Percentiles rank a stretch among this genome's conserved stretches.
Conservation (phyloP, 2,888 invertebrate genomes). For the Tetranychus piercei region DNA sequence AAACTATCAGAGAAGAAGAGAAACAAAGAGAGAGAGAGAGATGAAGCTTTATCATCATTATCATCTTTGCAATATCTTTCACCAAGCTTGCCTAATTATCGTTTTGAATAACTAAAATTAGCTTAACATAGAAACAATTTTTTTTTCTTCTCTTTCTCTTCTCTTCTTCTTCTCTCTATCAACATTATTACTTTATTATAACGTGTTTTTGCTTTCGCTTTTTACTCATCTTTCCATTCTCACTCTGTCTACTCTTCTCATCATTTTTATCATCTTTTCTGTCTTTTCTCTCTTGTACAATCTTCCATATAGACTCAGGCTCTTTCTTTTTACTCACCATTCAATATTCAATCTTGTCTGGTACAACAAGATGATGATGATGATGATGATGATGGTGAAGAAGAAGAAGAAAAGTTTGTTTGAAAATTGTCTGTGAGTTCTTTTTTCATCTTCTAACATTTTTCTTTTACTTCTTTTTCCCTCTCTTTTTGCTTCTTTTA, state of each 20-base stretch:
- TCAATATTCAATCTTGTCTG: background rate
- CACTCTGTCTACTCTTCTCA: background rate
- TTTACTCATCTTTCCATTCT: background rate
- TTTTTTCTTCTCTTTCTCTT: background rate
- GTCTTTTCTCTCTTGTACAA: background rate
- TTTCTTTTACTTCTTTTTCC: background rate
- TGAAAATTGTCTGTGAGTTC: background rate
- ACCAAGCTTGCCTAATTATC: background rate
- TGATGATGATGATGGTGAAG: no score
- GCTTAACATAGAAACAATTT: conserved; percentile 2
- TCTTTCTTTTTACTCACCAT: background rate
- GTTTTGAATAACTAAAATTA: conserved; percentile 1
- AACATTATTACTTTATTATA: background rate
- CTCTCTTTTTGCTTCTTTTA: background rate
- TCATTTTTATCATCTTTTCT: background rate
- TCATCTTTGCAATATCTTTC: conserved; percentile 3
- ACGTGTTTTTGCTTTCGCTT: background rate
- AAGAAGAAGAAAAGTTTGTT: background rate
- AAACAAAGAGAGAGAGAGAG: background rate
- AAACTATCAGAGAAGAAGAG: background rate
- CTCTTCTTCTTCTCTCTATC: background rate
- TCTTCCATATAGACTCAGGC: background rate
- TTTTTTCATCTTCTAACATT: background rate
- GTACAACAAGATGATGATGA: background rate
- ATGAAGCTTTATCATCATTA: background rate